Evolutionary conservation across 2,888 invertebrate species (phyloP).

Genomic region (Dolichopus griseipennis): DNA sequence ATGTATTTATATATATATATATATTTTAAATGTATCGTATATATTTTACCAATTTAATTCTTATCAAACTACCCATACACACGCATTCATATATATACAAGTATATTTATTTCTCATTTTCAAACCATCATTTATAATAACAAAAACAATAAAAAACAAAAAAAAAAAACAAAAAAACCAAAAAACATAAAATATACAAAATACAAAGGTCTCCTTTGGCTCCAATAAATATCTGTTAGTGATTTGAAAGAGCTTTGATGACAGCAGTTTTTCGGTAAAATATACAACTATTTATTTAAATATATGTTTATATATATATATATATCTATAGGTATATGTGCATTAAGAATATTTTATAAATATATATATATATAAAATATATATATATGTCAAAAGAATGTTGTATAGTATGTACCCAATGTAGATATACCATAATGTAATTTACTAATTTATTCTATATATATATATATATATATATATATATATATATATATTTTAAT

Average conservation of each 20-base stretch:
- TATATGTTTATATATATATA: neutral
- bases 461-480: no score
- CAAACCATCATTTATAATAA: neutral
- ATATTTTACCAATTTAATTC: no score
- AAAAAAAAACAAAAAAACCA: no score
- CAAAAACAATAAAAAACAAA: neutral
- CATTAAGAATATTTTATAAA: neutral
- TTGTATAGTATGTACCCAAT: neutral
- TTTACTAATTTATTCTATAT: no score
- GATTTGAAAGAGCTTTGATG: slow-evolving; percentile 36
- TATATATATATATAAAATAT: neutral
- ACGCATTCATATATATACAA: neutral
- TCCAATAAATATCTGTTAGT: slow-evolving; percentile 40
- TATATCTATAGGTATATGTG: neutral
- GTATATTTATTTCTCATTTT: neutral
- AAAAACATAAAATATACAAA: no score
- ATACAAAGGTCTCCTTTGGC: neutral
- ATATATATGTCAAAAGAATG: neutral
- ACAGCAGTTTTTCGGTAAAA: slow-evolving; percentile 8
- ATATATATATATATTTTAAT: no score
- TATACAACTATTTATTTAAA: neutral
- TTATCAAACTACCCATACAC: no score
- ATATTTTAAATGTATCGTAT: no score
- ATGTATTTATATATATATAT: no score
- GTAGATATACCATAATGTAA: neutral